Conservation (phyloP, 2,797 vertebrate genomes). For the Varecia variegata region DNA sequence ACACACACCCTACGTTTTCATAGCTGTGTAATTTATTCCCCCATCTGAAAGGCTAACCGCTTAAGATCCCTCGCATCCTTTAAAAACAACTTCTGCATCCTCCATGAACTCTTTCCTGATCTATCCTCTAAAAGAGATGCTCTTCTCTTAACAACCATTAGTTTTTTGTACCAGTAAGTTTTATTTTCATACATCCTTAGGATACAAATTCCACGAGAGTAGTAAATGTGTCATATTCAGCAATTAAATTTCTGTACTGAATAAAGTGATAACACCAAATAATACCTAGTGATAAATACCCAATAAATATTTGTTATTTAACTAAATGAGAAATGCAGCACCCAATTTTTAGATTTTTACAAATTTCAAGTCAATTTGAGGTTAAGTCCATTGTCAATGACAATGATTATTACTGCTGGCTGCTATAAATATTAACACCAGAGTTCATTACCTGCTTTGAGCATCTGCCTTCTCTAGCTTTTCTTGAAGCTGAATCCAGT, state of each 20-base stretch:
- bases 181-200: neutral
- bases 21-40: neutral
- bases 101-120: neutral
- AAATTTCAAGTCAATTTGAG: neutral
- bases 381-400: neutral
- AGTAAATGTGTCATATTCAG: neutral
- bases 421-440: neutral
- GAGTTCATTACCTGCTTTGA: conserved; percentile 93
- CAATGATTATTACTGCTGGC: neutral
- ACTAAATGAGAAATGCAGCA: conserved; percentile 8
- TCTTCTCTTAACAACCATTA: neutral
- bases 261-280: neutral
- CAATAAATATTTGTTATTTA: conserved; percentile 1
- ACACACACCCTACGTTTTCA: neutral
- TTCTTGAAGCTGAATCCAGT: conserved; percentile 99
- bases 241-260: neutral
- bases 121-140: neutral
- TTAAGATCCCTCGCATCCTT: neutral
- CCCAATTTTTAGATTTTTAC: conserved; percentile 1
- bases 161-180: neutral
- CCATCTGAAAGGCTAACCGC: neutral
- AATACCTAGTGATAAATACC: neutral
- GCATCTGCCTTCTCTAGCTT: conserved; percentile 99
- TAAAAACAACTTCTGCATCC: neutral
- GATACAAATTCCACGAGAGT: neutral